phyloP scores from a whole-genome alignment of 2,888 invertebrate species.

The Lottia scabra region DNA sequence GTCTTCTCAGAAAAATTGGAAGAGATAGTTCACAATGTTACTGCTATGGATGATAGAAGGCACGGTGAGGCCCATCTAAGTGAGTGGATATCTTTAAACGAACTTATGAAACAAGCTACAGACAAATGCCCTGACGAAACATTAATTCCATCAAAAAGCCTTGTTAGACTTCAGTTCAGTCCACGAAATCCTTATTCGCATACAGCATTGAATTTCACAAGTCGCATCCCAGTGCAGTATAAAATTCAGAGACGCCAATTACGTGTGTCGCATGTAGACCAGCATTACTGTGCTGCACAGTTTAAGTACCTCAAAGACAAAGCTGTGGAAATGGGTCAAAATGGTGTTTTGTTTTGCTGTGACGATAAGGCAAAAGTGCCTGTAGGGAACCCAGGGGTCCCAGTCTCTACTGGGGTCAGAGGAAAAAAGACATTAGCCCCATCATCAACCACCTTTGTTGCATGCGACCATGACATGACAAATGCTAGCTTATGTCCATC shows the following conservation, averaged over 20 bases:
- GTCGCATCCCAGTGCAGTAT: not conserved
- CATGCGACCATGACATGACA: too few species aligned
- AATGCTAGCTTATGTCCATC: too few species aligned
- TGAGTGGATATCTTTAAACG: constrained; percentile 5
- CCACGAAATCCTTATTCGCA: constrained; percentile 3
- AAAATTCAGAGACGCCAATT: constrained; percentile 2
- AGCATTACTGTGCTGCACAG: not conserved
- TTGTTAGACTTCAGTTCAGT: constrained; percentile 4
- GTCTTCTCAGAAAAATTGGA: not conserved
- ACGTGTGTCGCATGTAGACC: not conserved
- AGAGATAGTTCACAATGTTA: not conserved
- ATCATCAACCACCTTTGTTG: too few species aligned
- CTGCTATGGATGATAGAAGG: constrained; percentile 1
- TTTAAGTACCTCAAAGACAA: not conserved
- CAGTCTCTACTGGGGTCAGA: too few species aligned
- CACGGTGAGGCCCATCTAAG: constrained; percentile 1
- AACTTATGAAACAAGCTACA: not conserved
- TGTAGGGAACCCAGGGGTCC: too few species aligned
- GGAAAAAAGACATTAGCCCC: too few species aligned
- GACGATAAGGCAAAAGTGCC: too few species aligned
- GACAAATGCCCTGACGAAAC: not conserved
- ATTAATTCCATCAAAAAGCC: not conserved
- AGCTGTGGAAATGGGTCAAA: too few species aligned
- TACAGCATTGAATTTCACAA: not conserved
- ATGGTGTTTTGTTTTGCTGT: too few species aligned